These are phyloP conservation scores for Atta cephalotes DNA, from an alignment of 1,140 invertebrate genomes.

Conservation along the genomic window DNA sequence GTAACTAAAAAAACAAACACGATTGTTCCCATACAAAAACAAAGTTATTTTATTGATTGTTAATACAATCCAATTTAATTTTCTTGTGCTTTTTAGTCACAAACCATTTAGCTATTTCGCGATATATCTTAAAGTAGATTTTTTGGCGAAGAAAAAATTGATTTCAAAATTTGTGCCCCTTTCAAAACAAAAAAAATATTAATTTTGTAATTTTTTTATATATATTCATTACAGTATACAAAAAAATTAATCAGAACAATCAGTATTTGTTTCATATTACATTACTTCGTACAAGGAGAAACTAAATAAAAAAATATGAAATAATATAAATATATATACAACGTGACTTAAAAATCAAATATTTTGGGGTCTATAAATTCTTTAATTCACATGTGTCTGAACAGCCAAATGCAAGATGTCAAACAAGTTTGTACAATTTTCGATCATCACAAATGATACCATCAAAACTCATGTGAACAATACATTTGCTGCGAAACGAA, in stretches of 20 bases:
- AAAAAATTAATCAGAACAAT: constrained; percentile 27
- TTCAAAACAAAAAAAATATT: neutral
- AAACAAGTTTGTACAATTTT: neutral
- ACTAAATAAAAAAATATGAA: constrained; percentile 34
- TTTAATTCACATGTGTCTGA: neutral
- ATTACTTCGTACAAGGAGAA: neutral
- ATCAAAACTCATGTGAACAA: neutral
- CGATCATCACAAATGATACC: neutral
- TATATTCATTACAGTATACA: neutral
- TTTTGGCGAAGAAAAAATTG: neutral
- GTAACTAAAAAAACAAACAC: neutral
- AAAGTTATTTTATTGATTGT: neutral
- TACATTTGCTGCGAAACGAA: neutral
- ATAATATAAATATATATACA: constrained; percentile 21
- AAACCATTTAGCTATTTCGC: neutral
- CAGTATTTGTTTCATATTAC: constrained; percentile 4
- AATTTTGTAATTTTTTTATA: neutral
- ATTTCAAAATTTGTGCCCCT: neutral
- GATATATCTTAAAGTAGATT: neutral
- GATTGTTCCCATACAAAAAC: neutral
- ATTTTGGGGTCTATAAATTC: neutral
- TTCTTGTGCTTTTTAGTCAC: neutral
- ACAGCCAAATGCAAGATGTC: constrained; percentile 11
- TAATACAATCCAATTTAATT: neutral
- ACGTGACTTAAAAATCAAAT: constrained; percentile 17